Base-by-base conservation (phyloP, 2,113 vertebrate genomes). In the Nyctereutes procyonoides region DNA sequence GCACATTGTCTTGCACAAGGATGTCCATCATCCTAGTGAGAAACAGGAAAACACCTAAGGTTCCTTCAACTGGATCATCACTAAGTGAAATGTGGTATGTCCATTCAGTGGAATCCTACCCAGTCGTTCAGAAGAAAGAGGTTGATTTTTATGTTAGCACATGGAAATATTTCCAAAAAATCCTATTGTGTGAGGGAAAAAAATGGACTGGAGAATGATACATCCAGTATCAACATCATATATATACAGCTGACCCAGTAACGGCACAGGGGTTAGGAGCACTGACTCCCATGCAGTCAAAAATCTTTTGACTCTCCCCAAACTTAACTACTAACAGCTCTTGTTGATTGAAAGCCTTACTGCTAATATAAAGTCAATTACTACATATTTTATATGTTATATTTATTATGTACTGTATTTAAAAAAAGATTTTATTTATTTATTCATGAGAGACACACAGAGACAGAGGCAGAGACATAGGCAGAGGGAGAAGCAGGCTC, bases 51-150 rank as follows among this genome's bases (percentile, higher is more conserved):
- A n/a, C 15, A 5, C 26, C 35, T 15, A 0, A 10, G 28, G 16
- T 30, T 53, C 56, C 51, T 48, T 19, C 0, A 7, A 16, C 1
- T 0, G 30, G n/a, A 19, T 6, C 4, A 0, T 0, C 20, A 63
- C 17, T 11, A 32, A 14, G 0, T 1, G 16, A 82, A 81, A 8
- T 2, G 2, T 9, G 38, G 71, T 32, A 14, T 32, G 17, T 55
- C 79, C 35, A 35, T 67, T 83, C 71, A 48, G 85, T 4, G 55
- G 67, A 16, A 4, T 10, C 51, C 38, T 2, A 20, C 3, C 8
- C 10, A 2, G 85, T 3, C 0, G 55, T 15, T 67, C 60, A 12
- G 55, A 79, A 56, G 55, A 28, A 65, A 0, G 20, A 53, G 4
- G 63, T 17, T 3, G 48, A 10, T n/a, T 60, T 62, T 81, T n/a